Evolutionary conservation across 2,888 invertebrate genomes (phyloP).

Genomic region (Meandrusa payeni): DNA sequence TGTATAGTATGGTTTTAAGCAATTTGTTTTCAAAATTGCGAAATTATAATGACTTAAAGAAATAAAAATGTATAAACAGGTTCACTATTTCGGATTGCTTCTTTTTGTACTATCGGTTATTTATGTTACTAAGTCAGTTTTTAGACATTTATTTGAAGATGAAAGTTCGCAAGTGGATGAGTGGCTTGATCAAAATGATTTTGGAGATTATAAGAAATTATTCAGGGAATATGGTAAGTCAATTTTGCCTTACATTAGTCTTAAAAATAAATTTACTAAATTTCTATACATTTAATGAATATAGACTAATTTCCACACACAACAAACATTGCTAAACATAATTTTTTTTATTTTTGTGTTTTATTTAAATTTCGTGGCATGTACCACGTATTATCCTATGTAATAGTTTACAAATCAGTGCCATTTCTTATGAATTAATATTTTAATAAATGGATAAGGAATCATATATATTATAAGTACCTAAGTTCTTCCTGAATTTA

Average conservation of each 20-base stretch:
- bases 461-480: too few species aligned
- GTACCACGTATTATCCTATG: too few species aligned
- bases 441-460: too few species aligned
- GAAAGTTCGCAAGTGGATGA: conserved; percentile 84
- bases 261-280: too few species aligned
- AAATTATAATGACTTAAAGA: conserved; percentile 51
- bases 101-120: conserved; percentile 57
- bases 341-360: too few species aligned
- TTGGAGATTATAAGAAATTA: conserved; percentile 84
- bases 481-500: too few species aligned
- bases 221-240: conserved; percentile 87
- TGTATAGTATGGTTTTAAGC: conserved; percentile 7
- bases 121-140: conserved; percentile 56
- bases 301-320: too few species aligned
- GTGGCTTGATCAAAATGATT: conserved; percentile 88
- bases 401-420: too few species aligned
- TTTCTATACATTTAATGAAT: too few species aligned
- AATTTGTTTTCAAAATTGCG: conserved; percentile 32
- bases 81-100: conserved; percentile 54
- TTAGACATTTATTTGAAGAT: conserved; percentile 71
- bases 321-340: too few species aligned
- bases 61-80: conserved; percentile 57
- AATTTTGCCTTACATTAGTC: neutral
- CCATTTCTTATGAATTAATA: too few species aligned
- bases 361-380: too few species aligned